Base-by-base conservation (phyloP, 1,140 invertebrate species). In the Subanguina moxae region DNA sequence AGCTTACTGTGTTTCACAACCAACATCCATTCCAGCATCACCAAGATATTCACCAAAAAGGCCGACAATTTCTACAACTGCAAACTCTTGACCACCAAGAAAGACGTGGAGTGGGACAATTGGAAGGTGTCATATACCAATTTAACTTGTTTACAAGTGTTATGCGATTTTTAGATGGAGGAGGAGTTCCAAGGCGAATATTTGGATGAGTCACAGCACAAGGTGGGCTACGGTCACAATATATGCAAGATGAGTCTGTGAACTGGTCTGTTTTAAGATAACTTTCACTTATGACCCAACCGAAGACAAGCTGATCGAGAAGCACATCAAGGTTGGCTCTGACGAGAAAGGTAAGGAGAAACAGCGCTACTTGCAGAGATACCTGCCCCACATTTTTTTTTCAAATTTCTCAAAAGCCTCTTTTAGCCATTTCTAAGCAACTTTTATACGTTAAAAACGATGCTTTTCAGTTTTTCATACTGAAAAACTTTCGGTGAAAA, bases 31-130 rank as follows among this genome's bases (percentile, higher is more conserved):
- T 68, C 58, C 23, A n/a, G 32, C 30, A 71, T 72, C 11, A 71
- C 72, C 45, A 73, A 73, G 57, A 62, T 43, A 38, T 76, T 73
- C 56, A 46, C 57, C 38, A 75, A 75, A 52, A 76, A 64, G 27
- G 42, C 5, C 32, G 45, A 72, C 52, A 52, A 52, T 52, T 21
- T 69, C 32, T 74, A 72, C 38, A 38, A 32, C 19, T 76, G 58
- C 28, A 65, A 76, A 27, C 66, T 76, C 48, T 19, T 68, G 32
- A 73, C 73, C 17, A 57, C 68, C n/a, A 73, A 76, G 30, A 73
- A 73, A 38, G 32, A 70, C 15, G 72, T 74, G 21, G 74, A 72
- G 25, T 73, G 72, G 72, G 21, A 57, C 38, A 68, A 57, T 17
- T 52, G 32, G 32, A 38, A 38, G 32, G 32, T 38, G n/a, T n/a